Base-by-base conservation (phyloP, 2,797 vertebrate species). In the Aselliscus stoliczkanus region DNA sequence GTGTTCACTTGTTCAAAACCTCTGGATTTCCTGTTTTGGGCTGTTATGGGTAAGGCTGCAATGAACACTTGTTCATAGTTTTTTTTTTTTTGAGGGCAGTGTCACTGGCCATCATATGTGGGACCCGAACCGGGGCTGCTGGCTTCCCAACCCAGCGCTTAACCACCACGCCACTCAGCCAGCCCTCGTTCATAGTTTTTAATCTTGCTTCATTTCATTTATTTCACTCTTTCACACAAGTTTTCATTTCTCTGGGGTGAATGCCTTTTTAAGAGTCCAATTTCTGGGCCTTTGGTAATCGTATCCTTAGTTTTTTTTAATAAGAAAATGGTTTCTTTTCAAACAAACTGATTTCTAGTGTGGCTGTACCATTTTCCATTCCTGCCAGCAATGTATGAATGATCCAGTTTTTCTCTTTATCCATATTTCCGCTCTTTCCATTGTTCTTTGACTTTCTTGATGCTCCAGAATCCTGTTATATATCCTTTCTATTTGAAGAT, bases 191-290 rank as follows among this genome's bases (percentile, higher is more conserved):
- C 39, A 80, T 44, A 73, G 34, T 47, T 89, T 92, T 83, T 56
- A 56, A 54, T 79, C 82, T 90, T 67, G 17, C 37, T 85, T 92
- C 60, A 42, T 64, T 77, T 86, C 5, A 29, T 84, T 94, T 47
- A 83, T 67, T 90, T 83, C 58, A 85, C 18, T 69, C 56, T 21
- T 58, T 42, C n/a, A 82, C 60, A 37, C 18, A 72, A 70, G 21
- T 58, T 93, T 91, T 85, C 13, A 62, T 80, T 96, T 91, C 39
- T 85, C 17, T 76, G 37, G 20, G n/a, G n/a, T 88, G 25, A 88
- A 54, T 93, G 52, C 37, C 31, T 20, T 54, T 21, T 54, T 54
- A 90, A 73, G 67, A 39, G 10, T 86, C 4, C 31, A 76, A 67
- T 82, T 94, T 69, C 7, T 60, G 6, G 17, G 23, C 62, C 18